Evolutionary conservation across 2,797 vertebrate genomes (phyloP).

Genomic region (Semotilus atromaculatus): DNA sequence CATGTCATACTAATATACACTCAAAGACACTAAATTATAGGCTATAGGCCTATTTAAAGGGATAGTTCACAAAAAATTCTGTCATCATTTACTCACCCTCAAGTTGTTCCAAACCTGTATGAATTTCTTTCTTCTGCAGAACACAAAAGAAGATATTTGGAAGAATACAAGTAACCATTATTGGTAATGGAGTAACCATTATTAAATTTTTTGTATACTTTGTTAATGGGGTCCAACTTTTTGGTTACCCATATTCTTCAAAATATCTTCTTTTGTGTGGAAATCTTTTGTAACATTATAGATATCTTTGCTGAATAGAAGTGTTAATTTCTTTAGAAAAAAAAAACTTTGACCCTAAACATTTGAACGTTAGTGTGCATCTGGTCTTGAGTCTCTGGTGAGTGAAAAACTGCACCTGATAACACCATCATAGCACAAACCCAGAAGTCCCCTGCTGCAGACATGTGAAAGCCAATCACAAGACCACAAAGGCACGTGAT

Average conservation of each 20-base stretch:
- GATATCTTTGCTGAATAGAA: background rate
- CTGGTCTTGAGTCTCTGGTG: conserved; percentile 14
- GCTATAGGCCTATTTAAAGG: background rate
- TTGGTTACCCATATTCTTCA: no score
- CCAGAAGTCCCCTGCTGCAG: conserved; percentile 20
- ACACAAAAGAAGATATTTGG: no score
- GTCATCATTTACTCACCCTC: no score
- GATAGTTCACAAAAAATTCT: no score
- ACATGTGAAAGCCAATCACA: conserved; percentile 14
- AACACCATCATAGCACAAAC: conserved; percentile 23
- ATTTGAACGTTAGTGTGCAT: background rate
- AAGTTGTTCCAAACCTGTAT: no score
- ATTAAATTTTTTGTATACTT: no score
- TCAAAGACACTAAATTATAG: background rate
- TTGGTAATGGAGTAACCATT: no score
- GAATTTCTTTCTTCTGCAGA: no score
- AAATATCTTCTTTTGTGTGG: no score
- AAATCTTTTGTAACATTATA: background rate
- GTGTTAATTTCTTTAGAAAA: background rate
- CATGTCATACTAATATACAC: background rate
- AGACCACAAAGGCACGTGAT: background rate
- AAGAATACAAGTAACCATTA: no score
- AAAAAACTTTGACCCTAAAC: background rate
- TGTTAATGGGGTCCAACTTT: no score
- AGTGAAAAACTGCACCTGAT: conserved; percentile 4